These are phyloP conservation scores for Artemia franciscana DNA, from an alignment of 1,140 invertebrate genomes.

Conservation along the genomic window DNA sequence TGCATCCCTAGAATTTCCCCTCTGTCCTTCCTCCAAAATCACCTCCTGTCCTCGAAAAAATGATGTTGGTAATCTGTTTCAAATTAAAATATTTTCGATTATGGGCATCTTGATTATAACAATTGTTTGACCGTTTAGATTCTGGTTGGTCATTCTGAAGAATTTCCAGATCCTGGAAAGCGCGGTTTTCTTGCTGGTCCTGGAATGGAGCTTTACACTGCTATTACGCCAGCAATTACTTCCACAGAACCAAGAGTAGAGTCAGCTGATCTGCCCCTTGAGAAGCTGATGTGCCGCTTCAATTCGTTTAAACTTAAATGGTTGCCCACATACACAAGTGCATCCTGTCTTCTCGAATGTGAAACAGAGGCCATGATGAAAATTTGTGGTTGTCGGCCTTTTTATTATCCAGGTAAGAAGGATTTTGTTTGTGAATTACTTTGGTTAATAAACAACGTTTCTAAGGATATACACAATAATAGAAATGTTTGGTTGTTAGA, in stretches of 20 bases:
- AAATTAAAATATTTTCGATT: too few species aligned
- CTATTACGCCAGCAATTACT: neutral
- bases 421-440: too few species aligned
- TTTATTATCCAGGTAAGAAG: neutral
- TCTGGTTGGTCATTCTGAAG: neutral
- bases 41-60: too few species aligned
- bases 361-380: neutral
- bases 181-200: neutral
- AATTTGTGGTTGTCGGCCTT: neutral
- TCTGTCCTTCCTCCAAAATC: too few species aligned
- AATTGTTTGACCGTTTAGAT: too few species aligned
- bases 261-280: neutral
- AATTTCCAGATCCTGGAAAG: neutral
- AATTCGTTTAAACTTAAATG: neutral
- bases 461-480: too few species aligned
- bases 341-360: neutral
- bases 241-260: neutral
- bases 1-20: too few species aligned
- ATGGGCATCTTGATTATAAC: too few species aligned
- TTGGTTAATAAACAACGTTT: too few species aligned
- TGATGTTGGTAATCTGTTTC: too few species aligned
- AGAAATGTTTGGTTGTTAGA: too few species aligned
- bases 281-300: neutral
- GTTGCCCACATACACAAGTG: neutral
- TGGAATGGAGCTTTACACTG: neutral